phyloP scores from a whole-genome alignment of 2,113 vertebrate species.

The Microcebus murinus region DNA sequence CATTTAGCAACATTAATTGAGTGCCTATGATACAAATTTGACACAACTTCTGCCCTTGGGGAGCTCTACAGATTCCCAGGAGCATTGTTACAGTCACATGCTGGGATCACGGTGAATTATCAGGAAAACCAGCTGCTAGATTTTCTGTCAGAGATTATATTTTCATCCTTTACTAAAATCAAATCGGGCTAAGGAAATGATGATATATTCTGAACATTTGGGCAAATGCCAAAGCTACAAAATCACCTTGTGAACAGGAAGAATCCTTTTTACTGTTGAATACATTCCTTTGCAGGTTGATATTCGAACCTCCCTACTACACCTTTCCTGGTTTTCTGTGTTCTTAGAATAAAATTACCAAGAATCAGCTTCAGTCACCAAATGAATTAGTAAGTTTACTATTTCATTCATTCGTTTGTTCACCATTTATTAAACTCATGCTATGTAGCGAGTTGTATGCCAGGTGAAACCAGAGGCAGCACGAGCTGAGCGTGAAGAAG shows the following conservation, averaged over 20 bases:
- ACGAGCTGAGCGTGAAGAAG: background rate
- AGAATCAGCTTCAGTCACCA: background rate
- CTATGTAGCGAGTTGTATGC: background rate
- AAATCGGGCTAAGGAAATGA: background rate
- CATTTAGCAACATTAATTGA: background rate
- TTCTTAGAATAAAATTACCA: background rate
- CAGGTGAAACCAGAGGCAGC: background rate
- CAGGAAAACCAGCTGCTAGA: background rate
- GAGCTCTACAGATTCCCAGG: background rate
- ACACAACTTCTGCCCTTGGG: background rate
- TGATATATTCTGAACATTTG: background rate
- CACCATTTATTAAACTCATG: background rate
- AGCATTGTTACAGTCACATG: background rate
- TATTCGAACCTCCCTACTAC: background rate
- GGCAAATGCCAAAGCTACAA: background rate
- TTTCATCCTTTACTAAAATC: slow-evolving; percentile 16
- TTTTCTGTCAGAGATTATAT: background rate
- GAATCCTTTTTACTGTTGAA: background rate
- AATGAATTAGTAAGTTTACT: background rate
- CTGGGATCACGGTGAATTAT: background rate
- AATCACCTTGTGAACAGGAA: background rate
- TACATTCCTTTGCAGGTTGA: background rate
- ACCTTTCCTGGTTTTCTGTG: background rate
- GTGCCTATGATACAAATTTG: background rate
- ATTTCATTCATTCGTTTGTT: background rate